Evolutionary conservation across 2,113 vertebrate species (phyloP).

Genomic region (Burhinus bistriatus): DNA sequence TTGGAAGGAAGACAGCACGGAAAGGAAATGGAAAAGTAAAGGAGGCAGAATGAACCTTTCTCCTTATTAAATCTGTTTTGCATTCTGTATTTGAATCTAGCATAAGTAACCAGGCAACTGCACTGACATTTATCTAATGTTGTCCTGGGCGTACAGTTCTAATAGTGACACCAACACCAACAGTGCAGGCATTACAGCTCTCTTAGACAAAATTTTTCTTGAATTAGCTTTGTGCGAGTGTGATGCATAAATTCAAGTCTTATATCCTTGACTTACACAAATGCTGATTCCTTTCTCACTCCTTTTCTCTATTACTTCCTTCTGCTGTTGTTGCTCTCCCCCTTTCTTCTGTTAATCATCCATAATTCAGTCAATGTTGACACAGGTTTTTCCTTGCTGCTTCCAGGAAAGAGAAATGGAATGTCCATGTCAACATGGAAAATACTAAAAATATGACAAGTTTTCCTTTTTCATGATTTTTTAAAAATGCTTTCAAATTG

Average conservation of each 20-base stretch:
- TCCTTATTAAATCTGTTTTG: slow-evolving; percentile 2
- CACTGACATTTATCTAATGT: neutral
- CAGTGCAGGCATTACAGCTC: neutral
- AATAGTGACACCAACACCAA: neutral
- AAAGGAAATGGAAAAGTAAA: slow-evolving; percentile 47
- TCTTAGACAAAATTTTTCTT: neutral
- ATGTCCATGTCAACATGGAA: neutral
- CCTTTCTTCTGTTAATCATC: neutral
- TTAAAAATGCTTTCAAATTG: neutral
- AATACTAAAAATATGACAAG: neutral
- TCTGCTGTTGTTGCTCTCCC: neutral
- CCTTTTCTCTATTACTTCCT: neutral
- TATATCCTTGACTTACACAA: neutral
- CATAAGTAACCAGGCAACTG: neutral
- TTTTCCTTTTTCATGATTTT: neutral
- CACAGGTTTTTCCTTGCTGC: neutral
- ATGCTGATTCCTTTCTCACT: neutral
- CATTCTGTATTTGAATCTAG: neutral
- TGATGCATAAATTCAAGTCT: neutral
- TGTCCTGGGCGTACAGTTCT: neutral
- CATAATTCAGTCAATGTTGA: neutral
- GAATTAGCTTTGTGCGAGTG: neutral
- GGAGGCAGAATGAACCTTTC: neutral
- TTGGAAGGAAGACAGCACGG: slow-evolving; percentile 5
- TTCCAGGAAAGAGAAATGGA: neutral